These are phyloP conservation scores for Intellagama lesueurii DNA, from an alignment of 2,797 vertebrate genomes.

Conservation along the genomic window DNA sequence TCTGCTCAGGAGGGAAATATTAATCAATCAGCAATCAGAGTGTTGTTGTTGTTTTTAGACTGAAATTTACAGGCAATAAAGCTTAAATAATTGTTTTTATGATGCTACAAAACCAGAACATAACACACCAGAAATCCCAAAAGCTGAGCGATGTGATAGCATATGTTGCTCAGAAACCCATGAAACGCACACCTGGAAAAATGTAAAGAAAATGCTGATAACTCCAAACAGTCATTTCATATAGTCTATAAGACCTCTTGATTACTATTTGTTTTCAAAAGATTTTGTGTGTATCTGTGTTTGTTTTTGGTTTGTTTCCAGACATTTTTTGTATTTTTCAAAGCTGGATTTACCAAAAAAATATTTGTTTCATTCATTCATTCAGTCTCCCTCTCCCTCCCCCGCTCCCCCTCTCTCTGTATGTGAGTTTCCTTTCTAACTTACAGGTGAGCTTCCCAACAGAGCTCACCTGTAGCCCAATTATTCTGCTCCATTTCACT, in stretches of 20 bases:
- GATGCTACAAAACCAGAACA: slow-evolving; percentile 26
- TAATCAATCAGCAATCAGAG: slow-evolving; percentile 70
- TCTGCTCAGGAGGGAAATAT: slow-evolving; percentile 70
- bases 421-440: not conserved
- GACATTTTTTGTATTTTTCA: not conserved
- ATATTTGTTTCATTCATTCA: not conserved
- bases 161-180: slow-evolving; percentile 62
- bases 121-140: slow-evolving; percentile 34
- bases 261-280: not conserved
- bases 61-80: slow-evolving; percentile 54
- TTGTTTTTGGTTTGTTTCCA: not conserved
- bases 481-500: not conserved
- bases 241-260: not conserved
- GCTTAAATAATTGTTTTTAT: slow-evolving; percentile 58
- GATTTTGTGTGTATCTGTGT: not conserved
- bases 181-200: slow-evolving; percentile 23
- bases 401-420: not conserved
- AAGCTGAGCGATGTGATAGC: slow-evolving; percentile 26
- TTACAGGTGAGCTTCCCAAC: not conserved
- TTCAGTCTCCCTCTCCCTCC: not conserved
- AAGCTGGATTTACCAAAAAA: not conserved
- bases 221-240: not conserved
- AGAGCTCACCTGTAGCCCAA: not conserved
- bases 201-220: slow-evolving; percentile 37
- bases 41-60: not conserved